Evolutionary conservation across 2,113 vertebrate genomes (phyloP).

Genomic region (Syngnathus floridae): DNA sequence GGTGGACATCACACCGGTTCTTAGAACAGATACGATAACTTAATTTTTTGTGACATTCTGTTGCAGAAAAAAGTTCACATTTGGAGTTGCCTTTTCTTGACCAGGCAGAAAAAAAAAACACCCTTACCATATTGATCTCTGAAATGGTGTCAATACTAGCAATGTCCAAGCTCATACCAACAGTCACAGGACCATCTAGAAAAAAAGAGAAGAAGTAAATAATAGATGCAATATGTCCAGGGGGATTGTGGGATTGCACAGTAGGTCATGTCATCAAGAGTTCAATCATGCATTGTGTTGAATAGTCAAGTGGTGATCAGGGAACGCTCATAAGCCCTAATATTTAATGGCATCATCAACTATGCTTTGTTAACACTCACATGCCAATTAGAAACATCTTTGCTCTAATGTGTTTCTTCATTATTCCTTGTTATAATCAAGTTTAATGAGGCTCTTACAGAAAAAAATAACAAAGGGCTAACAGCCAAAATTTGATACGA

Average conservation of each 20-base stretch:
- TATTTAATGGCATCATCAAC: constrained; percentile 17
- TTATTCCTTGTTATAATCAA: no score
- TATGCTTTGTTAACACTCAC: constrained; percentile 30
- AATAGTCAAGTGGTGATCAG: constrained; percentile 24
- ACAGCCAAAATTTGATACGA: no score
- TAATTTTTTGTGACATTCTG: neutral
- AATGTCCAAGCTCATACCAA: constrained; percentile 89
- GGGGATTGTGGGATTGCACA: neutral
- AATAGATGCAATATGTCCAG: neutral
- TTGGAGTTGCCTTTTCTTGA: neutral
- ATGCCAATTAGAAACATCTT: constrained; percentile 2
- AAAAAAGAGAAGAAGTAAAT: constrained; percentile 13
- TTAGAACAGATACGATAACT: neutral
- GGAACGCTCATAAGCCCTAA: constrained; percentile 24
- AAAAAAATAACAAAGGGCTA: no score
- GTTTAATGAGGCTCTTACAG: no score
- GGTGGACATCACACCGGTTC: neutral
- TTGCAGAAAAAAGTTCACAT: neutral
- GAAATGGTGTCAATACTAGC: constrained; percentile 92
- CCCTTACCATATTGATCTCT: constrained; percentile 87
- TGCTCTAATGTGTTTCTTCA: no score
- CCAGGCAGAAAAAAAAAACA: neutral
- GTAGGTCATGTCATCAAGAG: neutral
- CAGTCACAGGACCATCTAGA: constrained; percentile 82
- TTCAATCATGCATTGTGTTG: neutral